These are phyloP conservation scores for Venturia canescens DNA, from an alignment of 1,140 invertebrate species.

Conservation along the genomic window DNA sequence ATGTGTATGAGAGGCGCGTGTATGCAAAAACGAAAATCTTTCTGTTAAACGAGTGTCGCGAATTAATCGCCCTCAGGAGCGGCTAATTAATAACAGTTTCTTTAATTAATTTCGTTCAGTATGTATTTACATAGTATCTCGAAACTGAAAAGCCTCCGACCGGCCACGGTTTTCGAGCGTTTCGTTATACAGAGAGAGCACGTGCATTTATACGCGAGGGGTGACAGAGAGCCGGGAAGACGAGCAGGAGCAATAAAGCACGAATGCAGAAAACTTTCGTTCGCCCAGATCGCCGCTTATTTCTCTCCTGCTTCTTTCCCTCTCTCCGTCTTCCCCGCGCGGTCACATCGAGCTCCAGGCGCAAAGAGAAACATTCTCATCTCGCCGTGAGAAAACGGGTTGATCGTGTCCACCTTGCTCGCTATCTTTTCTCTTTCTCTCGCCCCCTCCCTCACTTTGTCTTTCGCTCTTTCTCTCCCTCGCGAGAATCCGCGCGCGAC, in stretches of 20 bases:
- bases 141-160: conserved; percentile 22
- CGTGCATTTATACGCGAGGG: background rate
- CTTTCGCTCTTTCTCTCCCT: background rate
- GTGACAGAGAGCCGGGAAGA: conserved; percentile 31
- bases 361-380: conserved; percentile 38
- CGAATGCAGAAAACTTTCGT: conserved; percentile 35
- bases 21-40: conserved; percentile 24
- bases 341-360: conserved; percentile 8
- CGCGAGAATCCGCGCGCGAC: conserved; percentile 33
- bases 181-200: background rate
- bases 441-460: background rate
- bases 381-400: conserved; percentile 57
- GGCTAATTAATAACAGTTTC: conserved; percentile 42
- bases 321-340: background rate
- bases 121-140: conserved; percentile 3
- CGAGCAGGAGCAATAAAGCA: conserved; percentile 42
- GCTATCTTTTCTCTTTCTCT: background rate
- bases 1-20: conserved; percentile 17
- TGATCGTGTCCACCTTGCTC: conserved; percentile 43
- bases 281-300: conserved; percentile 36
- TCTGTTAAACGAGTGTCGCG: conserved; percentile 28
- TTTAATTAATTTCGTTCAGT: conserved; percentile 36
- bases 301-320: conserved; percentile 10
- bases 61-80: conserved; percentile 19
- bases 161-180: conserved; percentile 18